Conservation (phyloP, 1,140 invertebrate genomes). For the Oncopodura yosiiana region DNA sequence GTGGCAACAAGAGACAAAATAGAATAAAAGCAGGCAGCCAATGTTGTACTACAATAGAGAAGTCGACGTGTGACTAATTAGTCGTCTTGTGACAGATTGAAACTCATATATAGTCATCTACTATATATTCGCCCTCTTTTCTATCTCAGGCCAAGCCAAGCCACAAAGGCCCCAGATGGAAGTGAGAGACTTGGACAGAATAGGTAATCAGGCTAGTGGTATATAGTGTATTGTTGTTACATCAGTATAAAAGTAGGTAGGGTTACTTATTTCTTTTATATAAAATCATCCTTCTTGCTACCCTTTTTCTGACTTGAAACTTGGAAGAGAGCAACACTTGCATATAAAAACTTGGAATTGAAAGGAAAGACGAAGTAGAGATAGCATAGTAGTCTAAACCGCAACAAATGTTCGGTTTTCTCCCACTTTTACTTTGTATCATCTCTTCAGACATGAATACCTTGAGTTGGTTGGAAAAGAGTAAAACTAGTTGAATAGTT, state of each 20-base stretch:
- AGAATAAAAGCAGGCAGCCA: too few species aligned
- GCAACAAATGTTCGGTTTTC: too few species aligned
- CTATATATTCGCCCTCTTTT: too few species aligned
- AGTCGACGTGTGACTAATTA: conserved; percentile 34
- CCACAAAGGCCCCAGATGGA: conserved; percentile 18
- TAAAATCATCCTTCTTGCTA: too few species aligned
- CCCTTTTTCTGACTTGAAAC: too few species aligned
- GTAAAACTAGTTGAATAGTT: too few species aligned
- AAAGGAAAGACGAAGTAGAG: conserved; percentile 1
- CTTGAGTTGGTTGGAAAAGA: too few species aligned
- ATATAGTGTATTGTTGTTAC: neutral
- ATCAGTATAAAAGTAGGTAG: conserved; percentile 7
- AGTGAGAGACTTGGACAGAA: conserved; percentile 20
- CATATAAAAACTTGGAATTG: conserved; percentile 18
- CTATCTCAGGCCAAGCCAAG: conserved; percentile 12
- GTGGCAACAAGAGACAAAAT: conserved; percentile 15
- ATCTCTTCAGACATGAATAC: too few species aligned
- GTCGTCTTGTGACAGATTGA: conserved; percentile 31
- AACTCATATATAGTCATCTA: conserved; percentile 22
- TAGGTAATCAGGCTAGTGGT: conserved; percentile 32
- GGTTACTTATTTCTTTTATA: too few species aligned
- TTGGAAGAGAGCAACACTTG: conserved; percentile 26
- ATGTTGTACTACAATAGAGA: conserved; percentile 17
- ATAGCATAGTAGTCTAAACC: too few species aligned
- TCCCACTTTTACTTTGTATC: too few species aligned